Evolutionary conservation across 2,797 vertebrate genomes (phyloP).

Genomic region (Tangara arthus): DNA sequence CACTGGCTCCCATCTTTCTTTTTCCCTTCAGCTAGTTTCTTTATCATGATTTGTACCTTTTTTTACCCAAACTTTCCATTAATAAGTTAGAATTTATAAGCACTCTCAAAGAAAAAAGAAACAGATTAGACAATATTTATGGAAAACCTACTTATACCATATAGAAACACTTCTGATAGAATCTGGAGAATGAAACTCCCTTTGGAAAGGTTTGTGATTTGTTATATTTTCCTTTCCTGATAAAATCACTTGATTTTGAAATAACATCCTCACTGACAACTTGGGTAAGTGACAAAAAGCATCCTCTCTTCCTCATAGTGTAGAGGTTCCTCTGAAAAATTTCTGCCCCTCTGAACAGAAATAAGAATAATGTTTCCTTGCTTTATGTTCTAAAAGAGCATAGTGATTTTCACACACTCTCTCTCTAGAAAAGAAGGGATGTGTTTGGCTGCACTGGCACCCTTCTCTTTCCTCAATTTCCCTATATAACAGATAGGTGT

Average conservation of each 20-base stretch:
- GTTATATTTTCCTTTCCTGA: background rate
- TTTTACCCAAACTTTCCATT: background rate
- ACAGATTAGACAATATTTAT: background rate
- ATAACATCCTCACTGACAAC: background rate
- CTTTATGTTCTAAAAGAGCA: background rate
- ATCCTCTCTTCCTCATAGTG: background rate
- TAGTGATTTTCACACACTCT: background rate
- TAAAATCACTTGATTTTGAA: background rate
- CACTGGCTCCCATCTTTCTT: background rate
- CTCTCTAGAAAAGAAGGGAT: background rate
- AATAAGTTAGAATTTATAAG: background rate
- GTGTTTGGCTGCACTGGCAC: background rate
- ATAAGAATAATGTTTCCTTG: background rate
- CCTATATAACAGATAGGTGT: accelerated
- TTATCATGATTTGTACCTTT: background rate
- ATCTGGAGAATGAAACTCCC: constrained; percentile 27
- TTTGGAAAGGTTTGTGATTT: constrained; percentile 1
- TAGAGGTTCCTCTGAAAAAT: background rate
- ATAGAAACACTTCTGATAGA: background rate
- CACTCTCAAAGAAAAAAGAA: background rate
- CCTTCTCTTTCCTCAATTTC: background rate
- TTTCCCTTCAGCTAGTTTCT: background rate
- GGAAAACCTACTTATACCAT: background rate
- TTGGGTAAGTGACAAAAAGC: background rate
- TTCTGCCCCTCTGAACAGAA: background rate